phyloP scores from a whole-genome alignment of 2,113 vertebrate species.

The Thryonomys swinderianus region DNA sequence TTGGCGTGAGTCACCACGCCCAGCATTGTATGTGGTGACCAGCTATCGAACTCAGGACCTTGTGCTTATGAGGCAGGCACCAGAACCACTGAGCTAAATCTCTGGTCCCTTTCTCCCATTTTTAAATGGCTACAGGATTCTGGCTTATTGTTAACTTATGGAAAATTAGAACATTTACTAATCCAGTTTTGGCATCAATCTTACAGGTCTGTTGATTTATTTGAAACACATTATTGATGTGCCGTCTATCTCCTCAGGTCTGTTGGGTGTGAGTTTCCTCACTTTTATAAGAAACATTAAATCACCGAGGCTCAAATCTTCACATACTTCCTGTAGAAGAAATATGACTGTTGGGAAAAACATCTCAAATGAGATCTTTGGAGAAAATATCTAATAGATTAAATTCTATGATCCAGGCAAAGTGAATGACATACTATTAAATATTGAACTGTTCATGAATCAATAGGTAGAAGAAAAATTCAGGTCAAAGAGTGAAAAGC shows the following conservation, averaged over 20 bases:
- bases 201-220: background rate
- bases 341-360: background rate
- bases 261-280: background rate
- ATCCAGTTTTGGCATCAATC: background rate
- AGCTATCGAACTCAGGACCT: too few species aligned
- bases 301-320: conserved; percentile 36
- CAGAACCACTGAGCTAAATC: too few species aligned
- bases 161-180: background rate
- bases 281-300: background rate
- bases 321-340: background rate
- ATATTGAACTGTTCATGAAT: background rate
- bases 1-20: too few species aligned
- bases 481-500: background rate
- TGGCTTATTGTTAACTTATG: background rate
- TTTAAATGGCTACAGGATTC: background rate
- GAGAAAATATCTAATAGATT: conserved; percentile 36
- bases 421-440: conserved; percentile 23
- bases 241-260: background rate
- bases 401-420: conserved; percentile 9
- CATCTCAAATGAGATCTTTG: background rate
- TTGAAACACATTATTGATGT: background rate
- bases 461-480: conserved; percentile 17
- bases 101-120: too few species aligned
- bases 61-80: too few species aligned
- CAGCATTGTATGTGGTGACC: too few species aligned